These are phyloP conservation scores for Lepus timidus DNA, from an alignment of 2,113 vertebrate species.

Conservation along the genomic window DNA sequence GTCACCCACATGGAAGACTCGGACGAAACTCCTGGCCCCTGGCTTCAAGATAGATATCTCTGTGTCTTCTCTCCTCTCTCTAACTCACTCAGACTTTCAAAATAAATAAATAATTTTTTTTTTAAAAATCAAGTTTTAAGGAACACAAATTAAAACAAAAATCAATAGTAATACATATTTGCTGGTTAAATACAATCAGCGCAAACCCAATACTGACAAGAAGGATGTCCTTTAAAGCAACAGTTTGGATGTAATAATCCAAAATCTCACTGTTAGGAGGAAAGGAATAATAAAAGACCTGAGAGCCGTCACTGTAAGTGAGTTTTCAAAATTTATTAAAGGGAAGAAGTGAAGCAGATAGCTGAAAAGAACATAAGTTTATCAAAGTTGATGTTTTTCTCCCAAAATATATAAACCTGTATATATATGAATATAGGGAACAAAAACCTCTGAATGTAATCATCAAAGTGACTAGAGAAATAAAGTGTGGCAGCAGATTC, in stretches of 20 bases:
- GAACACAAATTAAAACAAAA: too few species aligned
- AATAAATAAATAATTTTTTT: too few species aligned
- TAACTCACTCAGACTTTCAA: too few species aligned
- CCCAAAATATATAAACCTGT: not conserved
- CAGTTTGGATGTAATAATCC: not conserved
- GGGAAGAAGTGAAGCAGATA: not conserved
- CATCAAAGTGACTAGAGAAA: not conserved
- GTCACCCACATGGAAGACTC: too few species aligned
- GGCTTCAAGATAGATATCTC: too few species aligned
- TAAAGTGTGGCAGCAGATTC: constrained; percentile 10
- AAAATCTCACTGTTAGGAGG: not conserved
- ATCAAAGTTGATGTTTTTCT: not conserved
- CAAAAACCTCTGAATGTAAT: not conserved
- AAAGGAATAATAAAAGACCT: not conserved
- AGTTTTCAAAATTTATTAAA: not conserved
- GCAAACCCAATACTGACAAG: not conserved
- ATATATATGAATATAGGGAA: not conserved
- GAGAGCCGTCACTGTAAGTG: not conserved
- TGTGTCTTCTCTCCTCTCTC: too few species aligned
- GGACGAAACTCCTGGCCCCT: too few species aligned
- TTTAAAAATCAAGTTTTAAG: too few species aligned
- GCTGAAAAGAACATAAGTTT: not conserved
- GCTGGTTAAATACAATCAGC: not conserved
- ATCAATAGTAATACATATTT: not conserved
- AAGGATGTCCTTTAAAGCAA: not conserved